Base-by-base conservation (phyloP, 2,888 invertebrate genomes). In the Tenthredo amoena region DNA sequence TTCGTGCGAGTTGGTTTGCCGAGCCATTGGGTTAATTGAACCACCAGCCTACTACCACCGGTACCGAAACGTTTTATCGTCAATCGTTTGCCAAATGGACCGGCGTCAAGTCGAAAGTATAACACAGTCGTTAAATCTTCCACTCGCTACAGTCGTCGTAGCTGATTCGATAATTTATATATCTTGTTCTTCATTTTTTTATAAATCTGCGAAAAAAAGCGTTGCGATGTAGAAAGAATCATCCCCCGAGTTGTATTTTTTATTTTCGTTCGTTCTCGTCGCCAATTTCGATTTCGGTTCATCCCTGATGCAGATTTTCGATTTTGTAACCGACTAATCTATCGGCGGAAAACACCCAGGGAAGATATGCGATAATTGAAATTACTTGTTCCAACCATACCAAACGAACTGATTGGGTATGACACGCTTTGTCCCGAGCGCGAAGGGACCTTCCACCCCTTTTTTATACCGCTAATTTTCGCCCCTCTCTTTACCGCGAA, bases 21-120 rank as follows among this genome's bases (percentile, higher is more conserved):
- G 72, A 74, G 43, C 43, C 72, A 74, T 74, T 74, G 72, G 72
- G 21, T 26, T 74, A 43, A 74, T 74, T 74, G 72, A 26, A 74
- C 55, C 72, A 26, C 26, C 68, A 12, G 10, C 40, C 40, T 43
- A 26, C 18, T 40, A 43, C 40, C 12, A 12, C 18, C 40, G 26
- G 43, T n/a, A 74, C 18, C 31, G 18, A 34, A 34, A 74, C 72
- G 43, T 74, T 74, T 74, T 74, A 74, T 74, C 72, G 72, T 43
- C 72, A 74, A 74, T 74, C 72, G 72, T 74, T 74, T 43, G 43
- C 21, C 72, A 74, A 74, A 74, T 74, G 72, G 72, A 74, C 72
- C 72, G 72, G 72, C 18, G 72, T 74, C 72, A 26, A 74, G 43
- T 74, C 72, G 21, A 43, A 74, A 74, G 43, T 74, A 74, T 74